Base-by-base conservation (phyloP, 1,140 invertebrate species). In the Plectrocnemia conspersa region DNA sequence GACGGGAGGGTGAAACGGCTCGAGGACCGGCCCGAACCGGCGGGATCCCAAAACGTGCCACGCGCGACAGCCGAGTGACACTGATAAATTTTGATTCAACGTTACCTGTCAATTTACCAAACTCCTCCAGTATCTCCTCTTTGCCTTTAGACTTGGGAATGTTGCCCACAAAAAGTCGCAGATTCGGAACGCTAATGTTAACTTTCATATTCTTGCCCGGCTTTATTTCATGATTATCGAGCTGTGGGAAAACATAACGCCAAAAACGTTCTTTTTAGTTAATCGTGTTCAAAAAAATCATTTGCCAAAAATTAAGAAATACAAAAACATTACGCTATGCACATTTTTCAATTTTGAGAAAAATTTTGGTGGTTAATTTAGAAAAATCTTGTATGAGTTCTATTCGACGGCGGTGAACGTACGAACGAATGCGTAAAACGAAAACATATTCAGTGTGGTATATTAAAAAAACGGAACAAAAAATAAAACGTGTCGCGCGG, bases 141-240 rank as follows among this genome's bases (percentile, higher is more conserved):
- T 94, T 97, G 83, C 92, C 90, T 89, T 98, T 98, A 82, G 91
- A 96, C 86, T 98, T 98, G 84, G 96, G 96, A 88, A 99, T 98
- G 87, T 98, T 98, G 81, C 96, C 96, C 82, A 98, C 91, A 86
- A 98, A 99, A 83, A 99, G 91, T 82, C 95, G 92, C 78, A 96
- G 90, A 85, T 98, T 98, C 80, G 95, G 93, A 85, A 98, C 91
- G 78, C 94, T 98, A 86, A 98, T 92, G 86, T 98, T 98, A 82
- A 98, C 93, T 93, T 97, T 98, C 80, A 98, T 85, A 80, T 85
- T 86, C 86, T 97, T 97, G 81, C 93, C 93, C 78, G 91, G 88
- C 87, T 91, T 92, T 86, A 98, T 97, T 92, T 97, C 95, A 82
- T 97, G 88, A 89, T 95, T 94, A 90, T 97, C 92, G 83, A 96